These are phyloP conservation scores for Tetraneura akinire DNA, from an alignment of 1,140 invertebrate genomes.

Conservation along the genomic window DNA sequence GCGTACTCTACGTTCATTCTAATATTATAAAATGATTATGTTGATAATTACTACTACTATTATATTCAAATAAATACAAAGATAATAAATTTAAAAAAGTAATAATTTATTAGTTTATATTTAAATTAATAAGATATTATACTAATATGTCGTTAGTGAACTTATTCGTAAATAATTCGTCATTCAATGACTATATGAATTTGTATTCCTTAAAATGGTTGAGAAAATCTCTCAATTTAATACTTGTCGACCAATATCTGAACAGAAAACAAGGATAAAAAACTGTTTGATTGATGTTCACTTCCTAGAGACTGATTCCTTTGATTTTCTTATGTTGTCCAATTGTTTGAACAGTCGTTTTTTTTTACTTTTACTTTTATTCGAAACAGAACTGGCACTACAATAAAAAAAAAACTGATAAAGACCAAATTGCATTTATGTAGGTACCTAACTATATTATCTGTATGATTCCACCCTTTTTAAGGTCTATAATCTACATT, in stretches of 20 bases:
- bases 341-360: constrained; percentile 23
- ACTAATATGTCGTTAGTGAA: constrained; percentile 15
- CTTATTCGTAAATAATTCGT: constrained; percentile 36
- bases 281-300: constrained; percentile 46
- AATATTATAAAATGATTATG: no score
- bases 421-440: no score
- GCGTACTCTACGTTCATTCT: no score
- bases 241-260: constrained; percentile 31
- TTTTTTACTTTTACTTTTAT: not conserved
- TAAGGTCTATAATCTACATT: no score
- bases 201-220: not conserved
- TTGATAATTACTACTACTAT: no score
- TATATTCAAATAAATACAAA: no score
- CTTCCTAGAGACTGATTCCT: not conserved
- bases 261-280: not conserved
- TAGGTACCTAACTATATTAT: no score
- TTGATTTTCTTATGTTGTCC: constrained; percentile 35
- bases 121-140: constrained; percentile 19
- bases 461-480: no score
- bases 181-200: constrained; percentile 32
- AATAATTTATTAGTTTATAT: no score
- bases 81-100: no score
- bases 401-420: constrained; percentile 20
- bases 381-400: constrained; percentile 13
- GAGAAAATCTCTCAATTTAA: not conserved